These are phyloP conservation scores for Catharus fuscescens DNA, from an alignment of 2,113 vertebrate genomes.

Conservation along the genomic window DNA sequence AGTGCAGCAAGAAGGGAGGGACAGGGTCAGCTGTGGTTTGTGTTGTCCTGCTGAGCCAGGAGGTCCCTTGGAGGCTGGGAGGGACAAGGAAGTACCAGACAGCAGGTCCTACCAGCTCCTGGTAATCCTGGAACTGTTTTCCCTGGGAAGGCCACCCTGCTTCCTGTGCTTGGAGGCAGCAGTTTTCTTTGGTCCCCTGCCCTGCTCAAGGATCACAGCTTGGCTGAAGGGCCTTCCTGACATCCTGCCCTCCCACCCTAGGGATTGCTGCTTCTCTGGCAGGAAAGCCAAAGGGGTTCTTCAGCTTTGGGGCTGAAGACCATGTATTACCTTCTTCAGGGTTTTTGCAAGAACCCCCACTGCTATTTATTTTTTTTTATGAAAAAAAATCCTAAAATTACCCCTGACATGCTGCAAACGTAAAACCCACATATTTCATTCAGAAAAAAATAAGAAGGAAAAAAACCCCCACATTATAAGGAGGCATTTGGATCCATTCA, in stretches of 20 bases:
- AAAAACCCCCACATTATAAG: not conserved
- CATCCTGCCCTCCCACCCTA: not conserved
- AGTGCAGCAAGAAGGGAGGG: not conserved
- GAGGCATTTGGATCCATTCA: constrained; percentile 34
- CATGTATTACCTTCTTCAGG: not conserved
- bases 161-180: not conserved
- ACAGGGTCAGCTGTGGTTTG: not conserved
- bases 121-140: fast-evolving
- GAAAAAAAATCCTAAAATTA: constrained; percentile 22
- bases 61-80: not conserved
- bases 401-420: not conserved
- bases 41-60: not conserved
- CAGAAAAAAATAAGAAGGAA: not conserved
- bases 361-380: not conserved
- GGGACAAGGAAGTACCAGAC: not conserved
- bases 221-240: not conserved
- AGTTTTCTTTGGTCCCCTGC: not conserved
- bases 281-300: not conserved
- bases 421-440: not conserved
- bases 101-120: not conserved
- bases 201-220: fast-evolving
- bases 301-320: not conserved
- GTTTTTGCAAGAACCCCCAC: not conserved
- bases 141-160: not conserved
- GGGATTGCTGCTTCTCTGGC: not conserved